Base-by-base conservation (phyloP, 2,888 invertebrate genomes). In the Tipula lateralis region DNA sequence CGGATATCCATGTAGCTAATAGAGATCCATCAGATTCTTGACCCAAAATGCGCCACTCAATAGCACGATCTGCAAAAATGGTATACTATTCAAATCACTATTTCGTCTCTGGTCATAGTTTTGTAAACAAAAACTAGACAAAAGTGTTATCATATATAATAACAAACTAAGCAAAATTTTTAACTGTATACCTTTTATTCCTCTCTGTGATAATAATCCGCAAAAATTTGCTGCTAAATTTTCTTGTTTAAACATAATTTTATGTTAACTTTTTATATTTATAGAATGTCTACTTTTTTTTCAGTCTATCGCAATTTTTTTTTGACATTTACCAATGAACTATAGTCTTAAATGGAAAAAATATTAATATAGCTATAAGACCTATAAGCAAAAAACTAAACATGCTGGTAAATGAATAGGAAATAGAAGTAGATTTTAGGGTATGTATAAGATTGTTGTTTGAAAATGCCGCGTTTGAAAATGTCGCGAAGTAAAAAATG, bases 21-120 rank as follows among this genome's bases (percentile, higher is more conserved):
- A 96, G 91, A 0, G 93, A 93, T 1, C 95, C 95, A 89, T 95
- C 94, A 89, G 94, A 94, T 88, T 96, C 96, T 89, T 96, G 96
- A 0, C 96, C 96, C 86, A 96, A 90, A 85, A 96, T 91, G 85
- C 95, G 93, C 95, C 96, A 96, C 91, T 96, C 95, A 86, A 93
- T 92, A 0, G 94, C 94, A 88, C 92, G 92, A 86, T 92, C 93
- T 94, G 89, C 2, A 84, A 36, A 24, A n/a, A 85, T 32, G n/a
- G n/a, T n/a, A 16, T 84, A 12, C 19, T 19, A n/a, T 12, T 39
- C 30, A n/a, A 84, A 84, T 84, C 32, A 82, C 29, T 32, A 30
- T 32, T 83, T 83, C 29, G 29, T 34, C 29, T 2, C 81, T 29
- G 30, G 9, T n/a, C 1, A 81, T n/a, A 13, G 29, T 50, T 16